Percentiles rank a stretch among this genome's conserved stretches.
Conservation (phyloP, 2,113 vertebrate genomes). For the Osmerus eperlanus region DNA sequence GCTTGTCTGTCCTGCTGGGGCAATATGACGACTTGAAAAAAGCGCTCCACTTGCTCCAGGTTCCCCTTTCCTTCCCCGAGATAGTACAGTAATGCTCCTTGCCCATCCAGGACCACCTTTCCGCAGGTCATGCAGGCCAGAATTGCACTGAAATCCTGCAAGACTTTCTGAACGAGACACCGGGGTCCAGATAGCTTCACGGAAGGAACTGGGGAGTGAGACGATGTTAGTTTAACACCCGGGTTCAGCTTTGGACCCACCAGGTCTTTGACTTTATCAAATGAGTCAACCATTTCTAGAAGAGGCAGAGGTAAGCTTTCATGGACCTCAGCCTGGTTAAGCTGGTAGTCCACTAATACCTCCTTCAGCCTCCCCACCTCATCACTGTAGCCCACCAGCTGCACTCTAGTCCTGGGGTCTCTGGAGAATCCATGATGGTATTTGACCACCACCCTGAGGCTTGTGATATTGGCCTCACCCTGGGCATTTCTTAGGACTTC, state of each 20-base stretch:
- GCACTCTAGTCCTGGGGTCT: slow-evolving; percentile 15
- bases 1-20: neutral
- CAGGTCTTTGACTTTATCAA: slow-evolving; percentile 39
- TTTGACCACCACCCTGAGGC: slow-evolving; percentile 40
- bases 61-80: slow-evolving; percentile 32
- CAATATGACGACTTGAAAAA: slow-evolving; percentile 40
- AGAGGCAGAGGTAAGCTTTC: slow-evolving; percentile 28
- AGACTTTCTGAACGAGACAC: slow-evolving; percentile 23
- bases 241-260: slow-evolving; percentile 19
- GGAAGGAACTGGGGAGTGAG: slow-evolving; percentile 22
- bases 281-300: slow-evolving; percentile 48
- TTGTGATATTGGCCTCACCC: slow-evolving; percentile 19
- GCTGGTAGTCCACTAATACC: slow-evolving; percentile 44
- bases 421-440: slow-evolving; percentile 18
- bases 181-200: slow-evolving; percentile 54
- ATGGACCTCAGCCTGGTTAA: slow-evolving; percentile 33
- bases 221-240: slow-evolving; percentile 30
- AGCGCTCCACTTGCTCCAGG: slow-evolving; percentile 41
- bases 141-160: slow-evolving; percentile 2
- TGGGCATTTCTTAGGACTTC: slow-evolving; percentile 33
- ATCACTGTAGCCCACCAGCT: slow-evolving; percentile 51
- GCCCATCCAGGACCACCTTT: slow-evolving; percentile 38
- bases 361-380: slow-evolving; percentile 47
- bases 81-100: slow-evolving; percentile 52
- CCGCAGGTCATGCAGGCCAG: slow-evolving; percentile 33